Conservation (phyloP, 1,140 invertebrate species). For the Polypedilum vanderplanki region DNA sequence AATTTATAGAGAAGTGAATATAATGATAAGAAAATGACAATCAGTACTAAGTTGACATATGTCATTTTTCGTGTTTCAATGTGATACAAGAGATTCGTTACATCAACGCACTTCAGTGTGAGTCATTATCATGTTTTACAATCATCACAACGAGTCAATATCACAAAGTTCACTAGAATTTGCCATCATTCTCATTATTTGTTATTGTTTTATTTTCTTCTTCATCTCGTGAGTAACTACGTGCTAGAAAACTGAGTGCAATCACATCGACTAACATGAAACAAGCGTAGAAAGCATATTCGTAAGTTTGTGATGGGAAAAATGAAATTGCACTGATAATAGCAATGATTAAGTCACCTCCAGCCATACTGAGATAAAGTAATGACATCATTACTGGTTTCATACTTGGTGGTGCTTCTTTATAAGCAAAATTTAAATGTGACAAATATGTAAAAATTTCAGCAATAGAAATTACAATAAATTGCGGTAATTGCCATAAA, state of each 20-base stretch:
- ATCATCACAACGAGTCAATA: too few relatives aligned
- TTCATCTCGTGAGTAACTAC: neutral
- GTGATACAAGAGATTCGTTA: too few relatives aligned
- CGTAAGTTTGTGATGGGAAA: conserved; percentile 41
- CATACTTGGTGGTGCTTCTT: conserved; percentile 78
- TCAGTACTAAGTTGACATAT: too few relatives aligned
- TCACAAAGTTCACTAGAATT: too few relatives aligned
- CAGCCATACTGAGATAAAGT: conserved; percentile 76
- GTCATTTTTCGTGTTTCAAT: too few relatives aligned
- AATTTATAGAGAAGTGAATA: too few relatives aligned
- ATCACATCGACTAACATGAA: conserved; percentile 69
- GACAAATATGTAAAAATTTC: conserved; percentile 80
- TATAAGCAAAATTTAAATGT: conserved; percentile 81
- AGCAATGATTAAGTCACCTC: conserved; percentile 68
- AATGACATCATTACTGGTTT: conserved; percentile 78
- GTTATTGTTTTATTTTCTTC: too few relatives aligned
- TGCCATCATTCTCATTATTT: too few relatives aligned
- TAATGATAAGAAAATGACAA: too few relatives aligned
- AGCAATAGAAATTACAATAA: conserved; percentile 69
- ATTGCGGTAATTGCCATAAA: conserved; percentile 73
- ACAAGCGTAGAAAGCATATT: conserved; percentile 75
- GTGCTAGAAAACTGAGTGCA: neutral
- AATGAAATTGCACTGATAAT: conserved; percentile 54
- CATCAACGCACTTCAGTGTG: too few relatives aligned
- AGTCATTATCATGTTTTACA: too few relatives aligned